phyloP scores from a whole-genome alignment of 2,888 invertebrate genomes.

The Phyto melanocephala region DNA sequence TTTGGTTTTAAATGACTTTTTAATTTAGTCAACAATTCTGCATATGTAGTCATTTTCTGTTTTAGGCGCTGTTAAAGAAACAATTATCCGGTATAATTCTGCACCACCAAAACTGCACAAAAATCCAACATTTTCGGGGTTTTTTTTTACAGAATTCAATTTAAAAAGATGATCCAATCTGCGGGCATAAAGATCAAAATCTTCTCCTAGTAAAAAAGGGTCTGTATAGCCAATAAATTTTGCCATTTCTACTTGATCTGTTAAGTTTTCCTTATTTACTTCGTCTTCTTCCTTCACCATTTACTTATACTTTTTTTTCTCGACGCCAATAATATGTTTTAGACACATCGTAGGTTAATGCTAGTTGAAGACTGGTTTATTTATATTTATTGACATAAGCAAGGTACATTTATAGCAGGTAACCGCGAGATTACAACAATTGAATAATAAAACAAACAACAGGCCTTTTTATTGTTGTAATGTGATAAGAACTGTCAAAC shows the following conservation, averaged over 20 bases:
- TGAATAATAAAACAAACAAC: too few relatives aligned
- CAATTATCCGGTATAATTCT: slow-evolving; percentile 18
- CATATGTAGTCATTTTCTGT: slow-evolving; percentile 28
- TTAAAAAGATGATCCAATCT: neutral
- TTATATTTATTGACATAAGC: too few relatives aligned
- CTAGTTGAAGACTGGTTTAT: too few relatives aligned
- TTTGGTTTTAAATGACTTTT: slow-evolving; percentile 35
- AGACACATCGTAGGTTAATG: too few relatives aligned
- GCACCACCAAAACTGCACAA: slow-evolving; percentile 11
- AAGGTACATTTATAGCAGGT: too few relatives aligned
- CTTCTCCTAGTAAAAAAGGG: neutral
- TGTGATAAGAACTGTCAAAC: too few relatives aligned
- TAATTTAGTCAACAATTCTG: neutral
- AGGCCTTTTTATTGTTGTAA: too few relatives aligned
- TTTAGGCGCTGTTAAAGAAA: slow-evolving; percentile 27
- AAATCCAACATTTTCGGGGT: neutral
- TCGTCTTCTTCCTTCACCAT: neutral
- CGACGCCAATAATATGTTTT: neutral
- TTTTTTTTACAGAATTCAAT: neutral
- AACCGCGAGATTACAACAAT: too few relatives aligned
- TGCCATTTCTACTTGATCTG: neutral
- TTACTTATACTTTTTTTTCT: neutral
- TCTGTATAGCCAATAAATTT: too few relatives aligned
- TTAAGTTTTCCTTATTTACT: neutral
- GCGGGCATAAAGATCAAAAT: neutral